A percentile compares a stretch with the other conserved stretches of the same genome.
Conservation (phyloP, 2,888 invertebrate genomes). For the Cistogaster globosa region DNA sequence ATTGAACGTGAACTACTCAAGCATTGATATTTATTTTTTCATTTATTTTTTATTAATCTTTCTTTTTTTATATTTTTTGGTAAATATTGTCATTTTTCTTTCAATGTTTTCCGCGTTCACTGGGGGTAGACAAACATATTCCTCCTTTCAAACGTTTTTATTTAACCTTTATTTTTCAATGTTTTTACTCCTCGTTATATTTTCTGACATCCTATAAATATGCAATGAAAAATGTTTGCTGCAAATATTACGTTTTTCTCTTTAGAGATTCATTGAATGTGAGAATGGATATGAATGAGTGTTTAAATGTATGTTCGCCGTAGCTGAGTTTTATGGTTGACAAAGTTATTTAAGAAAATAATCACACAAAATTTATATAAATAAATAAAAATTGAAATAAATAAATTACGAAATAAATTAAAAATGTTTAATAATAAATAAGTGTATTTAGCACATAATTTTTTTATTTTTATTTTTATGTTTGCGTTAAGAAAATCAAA, state of each 20-base stretch:
- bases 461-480: neutral
- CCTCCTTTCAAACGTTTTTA: neutral
- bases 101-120: neutral
- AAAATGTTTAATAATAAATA: conserved; percentile 30
- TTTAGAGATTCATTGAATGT: conserved; percentile 7
- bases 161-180: conserved; percentile 6
- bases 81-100: neutral
- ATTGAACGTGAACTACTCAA: conserved; percentile 18
- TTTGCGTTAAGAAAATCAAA: conserved; percentile 8
- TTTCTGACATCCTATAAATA: conserved; percentile 47
- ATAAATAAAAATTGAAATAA: too few relatives aligned
- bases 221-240: conserved; percentile 43
- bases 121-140: neutral
- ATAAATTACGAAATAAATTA: conserved; percentile 1
- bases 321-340: conserved; percentile 12
- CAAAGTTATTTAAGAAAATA: conserved; percentile 24
- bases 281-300: neutral
- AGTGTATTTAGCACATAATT: neutral
- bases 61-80: neutral
- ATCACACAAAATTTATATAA: conserved; percentile 21
- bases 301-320: neutral
- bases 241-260: neutral
- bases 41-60: neutral
- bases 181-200: conserved; percentile 12
- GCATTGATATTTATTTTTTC: conserved; percentile 22